Conservation (phyloP, 2,113 vertebrate genomes). For the Rousettus leschenaultii region DNA sequence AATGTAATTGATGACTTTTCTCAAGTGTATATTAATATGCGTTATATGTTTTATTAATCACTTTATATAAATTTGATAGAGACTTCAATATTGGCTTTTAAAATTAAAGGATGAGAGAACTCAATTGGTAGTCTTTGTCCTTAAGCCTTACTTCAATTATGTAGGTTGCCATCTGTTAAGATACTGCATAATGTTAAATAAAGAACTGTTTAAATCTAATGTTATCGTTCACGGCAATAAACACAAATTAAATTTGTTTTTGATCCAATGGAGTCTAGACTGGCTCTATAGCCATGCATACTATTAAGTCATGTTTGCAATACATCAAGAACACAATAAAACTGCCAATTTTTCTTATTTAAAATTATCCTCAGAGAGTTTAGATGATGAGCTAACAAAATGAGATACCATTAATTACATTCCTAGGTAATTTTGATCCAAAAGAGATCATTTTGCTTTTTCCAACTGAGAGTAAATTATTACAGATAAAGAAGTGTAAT, state of each 20-base stretch:
- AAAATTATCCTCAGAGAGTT: conserved; percentile 44
- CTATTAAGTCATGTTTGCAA: neutral
- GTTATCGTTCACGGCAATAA: neutral
- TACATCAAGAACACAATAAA: conserved; percentile 30
- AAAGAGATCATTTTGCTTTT: conserved; percentile 43
- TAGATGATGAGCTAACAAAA: neutral
- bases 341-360: conserved; percentile 32
- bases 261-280: rapidly evolving
- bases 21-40: neutral
- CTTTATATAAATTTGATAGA: neutral
- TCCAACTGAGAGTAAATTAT: conserved; percentile 51
- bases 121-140: neutral
- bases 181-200: neutral
- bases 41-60: neutral
- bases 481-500: conserved; percentile 42
- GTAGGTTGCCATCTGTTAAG: neutral
- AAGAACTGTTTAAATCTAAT: neutral
- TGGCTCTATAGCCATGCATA: neutral
- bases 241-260: conserved; percentile 42
- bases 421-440: conserved; percentile 41
- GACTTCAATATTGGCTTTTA: neutral
- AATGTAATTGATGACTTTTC: neutral
- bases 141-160: neutral
- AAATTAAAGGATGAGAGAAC: neutral
- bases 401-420: conserved; percentile 54